These are phyloP conservation scores for Campoplex nolae DNA, from an alignment of 2,888 invertebrate genomes.

Conservation along the genomic window DNA sequence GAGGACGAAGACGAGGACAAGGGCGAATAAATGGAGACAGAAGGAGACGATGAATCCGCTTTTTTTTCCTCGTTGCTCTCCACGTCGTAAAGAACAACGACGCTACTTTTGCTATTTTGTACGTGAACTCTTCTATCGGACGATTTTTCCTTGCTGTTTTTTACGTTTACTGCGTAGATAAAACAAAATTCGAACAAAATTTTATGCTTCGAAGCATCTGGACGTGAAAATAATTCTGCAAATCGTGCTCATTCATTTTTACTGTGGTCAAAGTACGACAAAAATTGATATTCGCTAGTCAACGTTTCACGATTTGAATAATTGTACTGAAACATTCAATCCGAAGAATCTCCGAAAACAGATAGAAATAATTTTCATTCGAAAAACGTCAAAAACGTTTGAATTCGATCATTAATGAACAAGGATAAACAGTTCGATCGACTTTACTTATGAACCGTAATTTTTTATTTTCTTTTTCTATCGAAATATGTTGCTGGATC, in stretches of 20 bases:
- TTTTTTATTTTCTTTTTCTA: no score
- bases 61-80: conserved; percentile 46
- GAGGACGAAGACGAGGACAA: conserved; percentile 50
- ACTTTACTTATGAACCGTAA: no score
- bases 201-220: background rate
- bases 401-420: no score
- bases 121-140: conserved; percentile 61
- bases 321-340: no score
- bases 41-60: conserved; percentile 47
- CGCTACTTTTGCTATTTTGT: conserved; percentile 79
- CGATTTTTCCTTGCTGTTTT: conserved; percentile 65
- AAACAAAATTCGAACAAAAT: background rate
- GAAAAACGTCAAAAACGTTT: no score
- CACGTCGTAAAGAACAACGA: conserved; percentile 78
- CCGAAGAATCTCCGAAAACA: no score
- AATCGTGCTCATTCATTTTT: background rate
- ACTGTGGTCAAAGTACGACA: background rate
- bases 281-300: no score
- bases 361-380: no score
- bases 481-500: no score
- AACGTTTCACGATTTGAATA: no score
- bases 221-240: background rate
- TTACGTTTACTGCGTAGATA: conserved; percentile 64
- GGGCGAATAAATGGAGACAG: conserved; percentile 60
- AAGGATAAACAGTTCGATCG: no score